Evolutionary conservation across 2,797 vertebrate genomes (phyloP), one percentile per base, ranked within the genome.

Genomic region (Oreortyx pictus): DNA sequence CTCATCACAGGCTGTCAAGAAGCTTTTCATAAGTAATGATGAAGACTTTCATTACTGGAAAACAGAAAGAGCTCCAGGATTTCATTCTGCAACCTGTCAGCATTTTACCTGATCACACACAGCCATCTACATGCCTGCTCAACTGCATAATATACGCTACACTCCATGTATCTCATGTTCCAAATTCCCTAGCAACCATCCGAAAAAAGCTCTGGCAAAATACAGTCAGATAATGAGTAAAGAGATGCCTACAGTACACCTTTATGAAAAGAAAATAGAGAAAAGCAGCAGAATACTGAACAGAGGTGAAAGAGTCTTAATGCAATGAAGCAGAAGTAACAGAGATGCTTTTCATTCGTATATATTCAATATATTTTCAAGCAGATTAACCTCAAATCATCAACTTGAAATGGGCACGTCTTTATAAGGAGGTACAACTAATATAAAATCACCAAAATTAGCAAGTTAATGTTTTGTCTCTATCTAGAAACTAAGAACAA

Each of bases 11-110:
- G 6, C 41, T 73, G 14, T 46, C 57, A 86, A 33, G 61, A 54
- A 60, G 5, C 13, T 6, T 31, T 80, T 46, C 43, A 11, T 33
- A 15, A 25, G 11, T 29, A 33, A 44, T 1, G 0, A 0, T 82
- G 39, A 41, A 41, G 39, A 41, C 39, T 41, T 41, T 14, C 39
- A 41, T 41, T 41, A 41, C 5, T 41, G 39, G 14, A 13, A 41
- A 41, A 24, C 33, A 94, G 59, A 82, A 61, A 17, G 1, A 65
- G 46, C 66, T 29, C 37, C 1, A 17, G 29, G 37, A 78, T 75
- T 86, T 86, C 82, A 14, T 75, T 89, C 29, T 82, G 76, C n/a
- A 1, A 19, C 16, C n/a, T 19, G 18, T 3, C 43, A 62, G 37
- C 54, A 61, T 43, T 86, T 83, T 31, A 64, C 14, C 60, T 62